These are phyloP conservation scores for Aviceda subcristata DNA, from an alignment of 2,113 vertebrate species.

Conservation along the genomic window DNA sequence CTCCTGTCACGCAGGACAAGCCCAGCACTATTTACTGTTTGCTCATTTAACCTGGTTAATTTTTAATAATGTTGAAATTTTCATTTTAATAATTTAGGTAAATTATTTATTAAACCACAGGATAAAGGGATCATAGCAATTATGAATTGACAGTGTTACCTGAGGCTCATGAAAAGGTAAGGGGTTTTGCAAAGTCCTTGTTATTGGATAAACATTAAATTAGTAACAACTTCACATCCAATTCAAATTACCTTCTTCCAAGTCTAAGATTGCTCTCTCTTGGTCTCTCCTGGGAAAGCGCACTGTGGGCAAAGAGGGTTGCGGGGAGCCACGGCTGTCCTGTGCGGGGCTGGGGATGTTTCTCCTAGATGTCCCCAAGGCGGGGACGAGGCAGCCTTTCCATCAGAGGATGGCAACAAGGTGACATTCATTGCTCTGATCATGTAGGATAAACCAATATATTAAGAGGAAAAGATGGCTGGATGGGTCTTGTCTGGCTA, in stretches of 20 bases:
- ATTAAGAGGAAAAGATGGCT: not conserved
- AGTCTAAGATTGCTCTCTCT: not conserved
- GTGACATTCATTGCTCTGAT: not conserved
- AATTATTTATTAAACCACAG: slow-evolving; percentile 79
- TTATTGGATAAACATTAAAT: slow-evolving; percentile 73
- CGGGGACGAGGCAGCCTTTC: not conserved
- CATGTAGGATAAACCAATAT: not conserved
- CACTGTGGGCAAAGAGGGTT: not conserved
- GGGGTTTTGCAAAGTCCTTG: slow-evolving; percentile 63
- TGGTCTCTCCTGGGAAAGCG: not conserved
- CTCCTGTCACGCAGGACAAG: slow-evolving; percentile 63
- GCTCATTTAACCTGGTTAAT: slow-evolving; percentile 82
- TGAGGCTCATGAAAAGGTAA: slow-evolving; percentile 68
- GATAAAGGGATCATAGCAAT: slow-evolving; percentile 75
- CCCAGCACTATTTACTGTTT: slow-evolving; percentile 73
- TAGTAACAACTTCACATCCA: slow-evolving; percentile 65
- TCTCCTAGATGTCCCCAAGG: not conserved
- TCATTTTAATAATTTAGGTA: slow-evolving; percentile 82
- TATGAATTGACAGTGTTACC: slow-evolving; percentile 76
- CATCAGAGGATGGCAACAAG: not conserved
- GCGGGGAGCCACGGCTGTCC: not conserved
- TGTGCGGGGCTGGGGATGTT: fast-evolving
- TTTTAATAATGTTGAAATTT: slow-evolving; percentile 85
- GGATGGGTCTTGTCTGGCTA: not conserved
- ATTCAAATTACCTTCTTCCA: slow-evolving; percentile 53